Evolutionary conservation across 2,888 invertebrate genomes (phyloP).

Genomic region (Ganaspis brasiliensis): DNA sequence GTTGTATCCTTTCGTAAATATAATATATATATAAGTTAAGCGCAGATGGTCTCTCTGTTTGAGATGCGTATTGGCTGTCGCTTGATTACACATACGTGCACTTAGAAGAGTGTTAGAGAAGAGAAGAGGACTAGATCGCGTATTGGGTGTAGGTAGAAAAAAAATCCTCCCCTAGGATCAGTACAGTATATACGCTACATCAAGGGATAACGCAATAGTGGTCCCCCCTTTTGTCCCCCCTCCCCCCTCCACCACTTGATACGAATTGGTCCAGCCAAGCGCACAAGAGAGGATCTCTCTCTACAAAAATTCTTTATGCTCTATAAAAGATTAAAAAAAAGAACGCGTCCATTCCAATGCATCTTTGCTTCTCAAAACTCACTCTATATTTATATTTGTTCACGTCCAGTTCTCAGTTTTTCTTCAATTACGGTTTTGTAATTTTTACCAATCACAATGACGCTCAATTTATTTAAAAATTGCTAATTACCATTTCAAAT

Average conservation of each 20-base stretch:
- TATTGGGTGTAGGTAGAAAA: slow-evolving; percentile 69
- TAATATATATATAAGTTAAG: slow-evolving; percentile 13
- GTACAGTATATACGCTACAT: slow-evolving; percentile 63
- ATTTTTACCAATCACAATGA: too few relatives aligned
- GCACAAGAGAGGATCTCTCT: slow-evolving; percentile 31
- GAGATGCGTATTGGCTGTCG: slow-evolving; percentile 46
- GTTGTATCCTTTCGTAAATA: slow-evolving; percentile 43
- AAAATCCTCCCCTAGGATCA: slow-evolving; percentile 74
- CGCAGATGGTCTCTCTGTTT: slow-evolving; percentile 45
- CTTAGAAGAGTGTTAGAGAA: neutral
- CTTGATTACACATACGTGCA: slow-evolving; percentile 57
- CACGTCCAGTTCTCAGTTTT: too few relatives aligned
- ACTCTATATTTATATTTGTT: slow-evolving; percentile 7
- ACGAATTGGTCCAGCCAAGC: slow-evolving; percentile 44
- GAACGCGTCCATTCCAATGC: slow-evolving; percentile 35
- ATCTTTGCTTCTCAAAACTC: neutral
- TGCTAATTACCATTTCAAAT: too few relatives aligned
- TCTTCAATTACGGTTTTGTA: too few relatives aligned
- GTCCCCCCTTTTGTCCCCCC: slow-evolving; percentile 16
- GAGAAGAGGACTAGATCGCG: slow-evolving; percentile 20
- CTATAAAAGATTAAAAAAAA: slow-evolving; percentile 36
- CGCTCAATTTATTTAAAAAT: too few relatives aligned
- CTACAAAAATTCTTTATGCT: slow-evolving; percentile 17
- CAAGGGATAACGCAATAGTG: slow-evolving; percentile 63
- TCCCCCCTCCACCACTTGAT: slow-evolving; percentile 29